These are phyloP conservation scores for Theristicus caerulescens DNA, from an alignment of 2,113 vertebrate genomes.

Conservation along the genomic window DNA sequence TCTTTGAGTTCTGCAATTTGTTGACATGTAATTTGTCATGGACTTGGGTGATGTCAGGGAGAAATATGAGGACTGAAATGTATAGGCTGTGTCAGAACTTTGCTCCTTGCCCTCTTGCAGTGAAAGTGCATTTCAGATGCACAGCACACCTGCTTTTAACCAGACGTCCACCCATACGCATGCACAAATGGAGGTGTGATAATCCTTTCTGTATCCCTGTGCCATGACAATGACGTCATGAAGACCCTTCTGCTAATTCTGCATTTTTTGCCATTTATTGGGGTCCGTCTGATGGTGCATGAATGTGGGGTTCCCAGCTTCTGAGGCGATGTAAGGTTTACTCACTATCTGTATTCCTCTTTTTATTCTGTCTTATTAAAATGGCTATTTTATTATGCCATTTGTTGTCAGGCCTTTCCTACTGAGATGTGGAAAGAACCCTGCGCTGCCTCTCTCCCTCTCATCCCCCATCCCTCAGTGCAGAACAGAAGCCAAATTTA, in stretches of 20 bases:
- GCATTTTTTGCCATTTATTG: background rate
- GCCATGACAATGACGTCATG: background rate
- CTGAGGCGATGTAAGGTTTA: background rate
- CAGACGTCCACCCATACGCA: accelerated
- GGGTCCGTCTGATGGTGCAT: background rate
- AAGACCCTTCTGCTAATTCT: background rate
- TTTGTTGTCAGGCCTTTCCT: background rate
- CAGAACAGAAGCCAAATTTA: background rate
- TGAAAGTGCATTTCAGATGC: background rate
- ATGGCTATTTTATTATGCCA: background rate
- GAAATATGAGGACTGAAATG: background rate
- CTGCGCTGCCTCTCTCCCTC: background rate
- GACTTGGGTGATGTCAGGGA: background rate
- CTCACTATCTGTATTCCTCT: background rate
- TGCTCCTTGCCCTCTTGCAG: background rate
- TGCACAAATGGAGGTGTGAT: background rate
- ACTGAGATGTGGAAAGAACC: background rate
- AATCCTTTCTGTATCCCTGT: background rate
- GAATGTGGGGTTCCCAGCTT: background rate
- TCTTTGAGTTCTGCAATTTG: background rate
- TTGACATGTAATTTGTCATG: background rate
- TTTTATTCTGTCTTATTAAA: background rate
- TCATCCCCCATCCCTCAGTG: background rate
- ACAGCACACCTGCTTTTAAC: background rate
- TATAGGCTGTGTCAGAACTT: background rate